Percentiles rank a stretch among this genome's conserved stretches.
Evolutionary conservation across 23 tunicate species (phyloP).

Genomic region (Styela clava): DNA sequence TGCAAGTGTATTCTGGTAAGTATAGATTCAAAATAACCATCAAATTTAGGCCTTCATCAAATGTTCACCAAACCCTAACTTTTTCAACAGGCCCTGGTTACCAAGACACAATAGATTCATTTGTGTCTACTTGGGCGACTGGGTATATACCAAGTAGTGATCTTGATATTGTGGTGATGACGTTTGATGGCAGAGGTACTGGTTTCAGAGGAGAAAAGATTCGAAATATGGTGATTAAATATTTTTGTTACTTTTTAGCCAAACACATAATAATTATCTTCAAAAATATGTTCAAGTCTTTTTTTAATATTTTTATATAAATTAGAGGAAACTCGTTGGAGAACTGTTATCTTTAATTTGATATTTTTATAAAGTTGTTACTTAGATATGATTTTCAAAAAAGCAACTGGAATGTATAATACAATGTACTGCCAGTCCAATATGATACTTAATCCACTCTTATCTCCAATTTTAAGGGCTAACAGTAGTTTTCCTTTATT

Average conservation of each 20-base stretch:
- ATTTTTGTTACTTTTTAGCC: too few relatives aligned
- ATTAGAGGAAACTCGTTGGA: background rate
- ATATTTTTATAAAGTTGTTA: too few relatives aligned
- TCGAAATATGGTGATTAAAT: constrained; percentile 47
- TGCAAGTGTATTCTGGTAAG: constrained; percentile 78
- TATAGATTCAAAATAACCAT: background rate
- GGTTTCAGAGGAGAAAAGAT: constrained; percentile 80
- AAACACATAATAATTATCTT: too few relatives aligned
- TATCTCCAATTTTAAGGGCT: too few relatives aligned
- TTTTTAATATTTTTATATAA: too few relatives aligned
- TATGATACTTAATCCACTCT: too few relatives aligned
- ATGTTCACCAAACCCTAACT: background rate
- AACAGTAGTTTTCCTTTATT: too few relatives aligned
- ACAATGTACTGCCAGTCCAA: too few relatives aligned
- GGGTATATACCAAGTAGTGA: constrained; percentile 55
- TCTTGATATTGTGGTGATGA: constrained; percentile 67
- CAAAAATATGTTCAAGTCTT: too few relatives aligned
- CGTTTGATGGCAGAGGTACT: constrained; percentile 91
- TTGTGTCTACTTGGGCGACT: constrained; percentile 41
- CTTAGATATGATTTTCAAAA: too few relatives aligned
- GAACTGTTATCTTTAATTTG: background rate
- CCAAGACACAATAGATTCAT: constrained; percentile 65
- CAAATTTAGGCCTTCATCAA: background rate
- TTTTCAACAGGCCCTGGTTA: constrained; percentile 52
- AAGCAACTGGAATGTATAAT: too few relatives aligned